Base-by-base conservation (phyloP, 2,797 vertebrate genomes). In the Saxicola maurus region DNA sequence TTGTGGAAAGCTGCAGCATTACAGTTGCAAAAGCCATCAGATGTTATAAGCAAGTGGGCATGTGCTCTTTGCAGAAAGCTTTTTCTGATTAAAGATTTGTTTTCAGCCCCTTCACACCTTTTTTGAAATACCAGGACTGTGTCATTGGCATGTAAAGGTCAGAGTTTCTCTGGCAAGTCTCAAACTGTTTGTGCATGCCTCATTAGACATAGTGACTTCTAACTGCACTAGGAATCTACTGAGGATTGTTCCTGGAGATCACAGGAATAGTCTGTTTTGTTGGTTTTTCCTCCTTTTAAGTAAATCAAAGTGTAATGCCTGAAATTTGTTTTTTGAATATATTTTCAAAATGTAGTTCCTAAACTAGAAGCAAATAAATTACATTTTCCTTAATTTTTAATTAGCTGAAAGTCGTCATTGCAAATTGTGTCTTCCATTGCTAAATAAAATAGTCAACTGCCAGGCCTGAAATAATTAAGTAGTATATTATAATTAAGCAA, bases 381-480 rank as follows among this genome's bases (percentile, higher is more conserved):
- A 86, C 61, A 78, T 95, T 95, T 95, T 65, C 94, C 73, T 91
- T 95, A 94, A 95, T 95, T 92, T 95, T 96, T 95, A 95, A 94
- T 95, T 95, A 95, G 86, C 87, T 90, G 86, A 90, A 95, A 95
- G 76, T 89, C 86, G 30, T 92, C 87, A 67, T 56, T 90, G 87
- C 65, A 95, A 82, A 91, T 90, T 96, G 65, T 93, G 71, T 86
- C 89, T 95, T 93, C 76, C 78, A 90, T 93, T 86, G 83, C 57
- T 78, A 92, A 85, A 76, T 83, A 83, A 72, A 92, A 68, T 88
- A 90, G 61, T 91, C 76, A 81, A 86, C 82, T 93, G 79, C 68
- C 67, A 95, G 85, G 87, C 81, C 60, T 87, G 68, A 79, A 94
- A 96, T 89, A 91, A 91, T 94, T 87, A 88, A 82, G 77, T 77